phyloP scores from a whole-genome alignment of 2,113 vertebrate species.

The Circaetus gallicus region DNA sequence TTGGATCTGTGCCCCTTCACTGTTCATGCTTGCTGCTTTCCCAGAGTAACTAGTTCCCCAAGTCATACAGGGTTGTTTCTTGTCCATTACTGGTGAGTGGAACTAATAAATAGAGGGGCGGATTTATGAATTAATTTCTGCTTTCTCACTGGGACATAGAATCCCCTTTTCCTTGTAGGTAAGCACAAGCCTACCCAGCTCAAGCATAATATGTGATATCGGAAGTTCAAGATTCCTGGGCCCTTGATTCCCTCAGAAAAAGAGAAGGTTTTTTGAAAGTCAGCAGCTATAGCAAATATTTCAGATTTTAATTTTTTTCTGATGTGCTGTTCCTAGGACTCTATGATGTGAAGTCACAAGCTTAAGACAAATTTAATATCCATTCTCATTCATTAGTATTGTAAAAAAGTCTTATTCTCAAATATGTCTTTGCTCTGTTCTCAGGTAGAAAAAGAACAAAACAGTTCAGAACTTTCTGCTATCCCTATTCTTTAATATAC shows the following conservation, averaged over 20 bases:
- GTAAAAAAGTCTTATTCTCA: neutral
- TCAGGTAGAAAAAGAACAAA: neutral
- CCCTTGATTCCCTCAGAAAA: neutral
- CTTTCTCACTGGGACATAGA: neutral
- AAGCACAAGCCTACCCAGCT: neutral
- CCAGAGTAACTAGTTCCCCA: neutral
- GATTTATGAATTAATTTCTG: neutral
- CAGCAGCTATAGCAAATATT: neutral
- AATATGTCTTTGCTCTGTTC: neutral
- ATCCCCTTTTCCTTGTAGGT: neutral
- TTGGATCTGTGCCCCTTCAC: neutral
- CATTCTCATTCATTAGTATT: neutral
- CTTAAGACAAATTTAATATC: neutral
- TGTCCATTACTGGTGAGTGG: neutral
- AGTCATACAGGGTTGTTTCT: neutral
- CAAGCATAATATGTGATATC: neutral
- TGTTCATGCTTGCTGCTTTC: neutral
- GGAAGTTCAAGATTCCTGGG: neutral
- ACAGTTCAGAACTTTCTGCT: neutral
- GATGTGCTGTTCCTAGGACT: neutral
- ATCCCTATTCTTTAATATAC: neutral
- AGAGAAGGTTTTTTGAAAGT: neutral
- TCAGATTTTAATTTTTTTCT: neutral
- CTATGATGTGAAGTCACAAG: neutral
- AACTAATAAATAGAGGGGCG: neutral